These are phyloP conservation scores for Macrobrachium rosenbergii DNA, from an alignment of 1,140 invertebrate species.

Conservation along the genomic window DNA sequence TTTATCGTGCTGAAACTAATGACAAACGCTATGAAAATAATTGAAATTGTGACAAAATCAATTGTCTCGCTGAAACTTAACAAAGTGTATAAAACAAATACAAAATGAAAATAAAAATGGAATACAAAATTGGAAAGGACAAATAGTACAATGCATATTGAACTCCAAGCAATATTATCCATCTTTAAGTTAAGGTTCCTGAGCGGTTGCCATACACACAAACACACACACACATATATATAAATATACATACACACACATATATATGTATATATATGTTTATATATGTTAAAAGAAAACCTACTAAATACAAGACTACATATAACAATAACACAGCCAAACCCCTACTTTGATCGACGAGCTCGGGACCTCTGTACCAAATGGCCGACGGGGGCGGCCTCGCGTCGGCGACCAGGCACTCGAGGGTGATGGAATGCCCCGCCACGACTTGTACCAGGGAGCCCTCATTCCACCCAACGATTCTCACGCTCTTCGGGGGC, in stretches of 20 bases:
- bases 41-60: too few species aligned
- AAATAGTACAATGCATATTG: too few species aligned
- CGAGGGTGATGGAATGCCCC: constrained; percentile 39
- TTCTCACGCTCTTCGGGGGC: constrained; percentile 19
- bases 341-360: constrained; percentile 32
- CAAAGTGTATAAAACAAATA: too few species aligned
- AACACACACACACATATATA: too few species aligned
- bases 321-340: neutral
- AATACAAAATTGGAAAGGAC: too few species aligned
- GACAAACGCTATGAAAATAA: too few species aligned
- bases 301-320: neutral
- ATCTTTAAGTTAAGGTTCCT: too few species aligned
- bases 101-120: too few species aligned
- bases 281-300: neutral
- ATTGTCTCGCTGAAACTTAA: too few species aligned
- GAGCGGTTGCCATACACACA: too few species aligned
- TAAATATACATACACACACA: neutral
- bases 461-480: constrained; percentile 43
- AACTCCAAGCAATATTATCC: too few species aligned
- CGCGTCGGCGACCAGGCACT: constrained; percentile 49
- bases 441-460: constrained; percentile 44
- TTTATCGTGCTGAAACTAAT: too few species aligned
- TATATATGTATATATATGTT: constrained; percentile 4
- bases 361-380: constrained; percentile 19
- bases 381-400: constrained; percentile 20